These are phyloP conservation scores for Scelioninae gen. 1 DNA, from an alignment of 2,888 invertebrate species.

Conservation along the genomic window DNA sequence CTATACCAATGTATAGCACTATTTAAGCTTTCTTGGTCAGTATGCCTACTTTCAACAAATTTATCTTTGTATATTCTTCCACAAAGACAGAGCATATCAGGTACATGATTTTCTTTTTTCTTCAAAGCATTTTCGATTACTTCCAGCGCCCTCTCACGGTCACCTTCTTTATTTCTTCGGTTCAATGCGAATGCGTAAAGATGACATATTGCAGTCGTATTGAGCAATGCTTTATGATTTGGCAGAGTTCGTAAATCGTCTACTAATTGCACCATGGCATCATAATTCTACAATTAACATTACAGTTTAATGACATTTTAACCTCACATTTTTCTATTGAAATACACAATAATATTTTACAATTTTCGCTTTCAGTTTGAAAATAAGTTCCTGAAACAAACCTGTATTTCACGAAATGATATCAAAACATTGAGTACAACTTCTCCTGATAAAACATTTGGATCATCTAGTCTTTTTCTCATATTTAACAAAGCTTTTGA, in stretches of 20 bases:
- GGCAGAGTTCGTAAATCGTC: constrained; percentile 96
- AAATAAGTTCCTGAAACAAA: constrained; percentile 62
- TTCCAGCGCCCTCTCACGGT: constrained; percentile 95
- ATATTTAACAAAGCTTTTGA: constrained; percentile 93
- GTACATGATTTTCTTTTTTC: constrained; percentile 96
- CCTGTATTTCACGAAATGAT: constrained; percentile 94
- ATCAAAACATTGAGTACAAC: constrained; percentile 97
- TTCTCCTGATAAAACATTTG: constrained; percentile 97
- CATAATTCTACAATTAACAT: constrained; percentile 90
- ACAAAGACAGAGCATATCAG: constrained; percentile 98
- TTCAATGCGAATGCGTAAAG: constrained; percentile 99
- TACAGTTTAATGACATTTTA: neutral
- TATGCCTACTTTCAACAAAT: constrained; percentile 97
- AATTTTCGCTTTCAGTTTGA: too few species aligned
- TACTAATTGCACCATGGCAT: constrained; percentile 98
- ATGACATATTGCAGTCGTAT: constrained; percentile 95
- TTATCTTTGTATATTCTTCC: constrained; percentile 99
- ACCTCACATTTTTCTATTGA: neutral
- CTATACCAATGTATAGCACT: constrained; percentile 99
- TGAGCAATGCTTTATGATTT: constrained; percentile 93
- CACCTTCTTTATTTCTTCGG: constrained; percentile 96
- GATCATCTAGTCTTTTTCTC: constrained; percentile 97
- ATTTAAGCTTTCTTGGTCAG: constrained; percentile 93
- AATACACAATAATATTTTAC: neutral
- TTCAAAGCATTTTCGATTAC: constrained; percentile 96